Evolutionary conservation across 2,797 vertebrate species (phyloP).

Genomic region (Eupleurogrammus muticus): DNA sequence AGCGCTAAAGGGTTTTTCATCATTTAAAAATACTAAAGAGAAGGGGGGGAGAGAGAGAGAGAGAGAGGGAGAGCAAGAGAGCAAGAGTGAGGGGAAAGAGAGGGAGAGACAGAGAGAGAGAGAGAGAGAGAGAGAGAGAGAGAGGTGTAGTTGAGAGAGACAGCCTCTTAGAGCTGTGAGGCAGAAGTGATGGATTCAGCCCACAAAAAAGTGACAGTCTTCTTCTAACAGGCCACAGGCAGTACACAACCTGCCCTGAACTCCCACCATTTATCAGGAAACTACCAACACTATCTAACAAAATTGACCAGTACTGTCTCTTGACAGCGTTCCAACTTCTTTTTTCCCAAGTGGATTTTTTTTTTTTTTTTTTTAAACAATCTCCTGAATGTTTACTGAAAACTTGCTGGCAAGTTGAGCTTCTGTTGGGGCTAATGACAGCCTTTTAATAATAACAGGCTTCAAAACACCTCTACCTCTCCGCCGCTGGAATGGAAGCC

Average conservation of each 20-base stretch:
- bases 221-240: slow-evolving; percentile 72
- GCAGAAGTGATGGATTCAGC: slow-evolving; percentile 83
- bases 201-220: slow-evolving; percentile 79
- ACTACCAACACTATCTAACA: slow-evolving; percentile 51
- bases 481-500: slow-evolving; percentile 65
- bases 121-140: slow-evolving; percentile 50
- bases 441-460: slow-evolving; percentile 60
- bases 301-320: slow-evolving; percentile 29
- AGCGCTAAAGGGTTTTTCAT: slow-evolving; percentile 74
- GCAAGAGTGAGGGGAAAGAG: no score
- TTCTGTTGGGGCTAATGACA: slow-evolving; percentile 51
- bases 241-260: slow-evolving; percentile 66
- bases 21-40: slow-evolving; percentile 75
- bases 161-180: slow-evolving; percentile 78
- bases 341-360: slow-evolving; percentile 54
- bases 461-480: slow-evolving; percentile 44
- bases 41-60: slow-evolving; percentile 47
- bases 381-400: slow-evolving; percentile 50
- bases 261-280: slow-evolving; percentile 65
- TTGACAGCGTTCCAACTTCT: slow-evolving; percentile 38
- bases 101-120: no score
- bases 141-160: slow-evolving; percentile 77
- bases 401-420: slow-evolving; percentile 47
- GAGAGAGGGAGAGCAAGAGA: slow-evolving; percentile 8
- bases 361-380: slow-evolving; percentile 52